Evolutionary conservation across 2,888 invertebrate species (phyloP).

Genomic region (Scaptomyza tumidula): DNA sequence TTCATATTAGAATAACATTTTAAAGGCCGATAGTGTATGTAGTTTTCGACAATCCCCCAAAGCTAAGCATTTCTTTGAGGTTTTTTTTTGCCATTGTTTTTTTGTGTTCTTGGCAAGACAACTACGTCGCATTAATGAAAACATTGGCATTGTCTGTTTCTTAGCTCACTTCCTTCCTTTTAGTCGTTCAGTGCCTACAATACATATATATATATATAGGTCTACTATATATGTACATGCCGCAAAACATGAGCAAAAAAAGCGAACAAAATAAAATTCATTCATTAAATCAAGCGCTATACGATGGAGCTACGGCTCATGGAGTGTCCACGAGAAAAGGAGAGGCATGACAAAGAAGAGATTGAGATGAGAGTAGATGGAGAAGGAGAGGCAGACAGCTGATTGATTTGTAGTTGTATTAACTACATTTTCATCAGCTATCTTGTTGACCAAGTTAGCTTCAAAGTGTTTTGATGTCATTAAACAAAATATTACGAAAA

Average conservation of each 20-base stretch:
- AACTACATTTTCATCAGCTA: slow-evolving; percentile 36
- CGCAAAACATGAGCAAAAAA: slow-evolving; percentile 50
- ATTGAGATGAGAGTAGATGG: background rate
- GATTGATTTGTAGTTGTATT: slow-evolving; percentile 39
- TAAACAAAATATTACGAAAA: background rate
- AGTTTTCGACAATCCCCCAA: background rate
- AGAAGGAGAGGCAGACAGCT: slow-evolving; percentile 1
- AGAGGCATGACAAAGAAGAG: background rate
- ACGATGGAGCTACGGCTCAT: slow-evolving; percentile 42
- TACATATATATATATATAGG: slow-evolving; percentile 15
- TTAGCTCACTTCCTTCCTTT: slow-evolving; percentile 77
- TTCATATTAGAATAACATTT: background rate
- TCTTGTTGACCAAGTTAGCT: slow-evolving; percentile 1
- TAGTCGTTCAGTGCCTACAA: slow-evolving; percentile 44
- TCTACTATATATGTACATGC: slow-evolving; percentile 4
- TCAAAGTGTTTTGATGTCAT: slow-evolving; percentile 26
- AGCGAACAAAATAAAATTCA: slow-evolving; percentile 73
- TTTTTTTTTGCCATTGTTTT: slow-evolving; percentile 17
- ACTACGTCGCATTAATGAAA: slow-evolving; percentile 78
- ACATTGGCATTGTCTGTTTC: slow-evolving; percentile 77
- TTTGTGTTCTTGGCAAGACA: slow-evolving; percentile 70
- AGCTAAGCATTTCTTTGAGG: slow-evolving; percentile 4
- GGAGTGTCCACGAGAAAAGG: slow-evolving; percentile 32
- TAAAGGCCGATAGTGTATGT: slow-evolving; percentile 15
- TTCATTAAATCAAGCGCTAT: slow-evolving; percentile 71